Conservation (phyloP, 2,888 invertebrate species). For the Petrolisthes manimaculis region DNA sequence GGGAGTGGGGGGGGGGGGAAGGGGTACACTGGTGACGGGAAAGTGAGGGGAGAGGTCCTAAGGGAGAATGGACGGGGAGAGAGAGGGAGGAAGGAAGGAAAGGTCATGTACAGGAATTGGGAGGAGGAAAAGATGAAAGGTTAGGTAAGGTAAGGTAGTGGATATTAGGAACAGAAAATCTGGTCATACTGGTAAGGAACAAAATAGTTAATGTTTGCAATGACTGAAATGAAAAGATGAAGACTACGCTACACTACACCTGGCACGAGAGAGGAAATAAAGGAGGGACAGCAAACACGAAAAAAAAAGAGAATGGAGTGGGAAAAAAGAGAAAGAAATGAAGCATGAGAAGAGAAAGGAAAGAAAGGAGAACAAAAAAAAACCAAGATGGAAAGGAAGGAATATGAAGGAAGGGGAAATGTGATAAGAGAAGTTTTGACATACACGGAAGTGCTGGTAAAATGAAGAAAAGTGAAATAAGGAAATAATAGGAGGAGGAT, state of each 20-base stretch:
- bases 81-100: not conserved
- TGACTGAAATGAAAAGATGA: too few species aligned
- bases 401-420: not conserved
- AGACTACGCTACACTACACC: too few species aligned
- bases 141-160: not conserved
- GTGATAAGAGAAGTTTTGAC: not conserved
- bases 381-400: not conserved
- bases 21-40: not conserved
- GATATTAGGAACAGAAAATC: too few species aligned
- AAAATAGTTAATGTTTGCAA: too few species aligned
- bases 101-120: not conserved
- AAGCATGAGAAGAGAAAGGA: too few species aligned
- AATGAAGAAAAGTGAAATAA: not conserved
- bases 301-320: not conserved
- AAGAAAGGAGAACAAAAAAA: not conserved
- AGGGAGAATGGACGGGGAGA: not conserved
- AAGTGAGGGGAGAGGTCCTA: not conserved
- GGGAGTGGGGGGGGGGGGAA: not conserved
- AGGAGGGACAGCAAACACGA: not conserved
- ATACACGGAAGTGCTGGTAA: not conserved
- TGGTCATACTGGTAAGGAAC: too few species aligned
- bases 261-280: not conserved
- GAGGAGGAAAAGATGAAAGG: not conserved
- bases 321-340: not conserved
- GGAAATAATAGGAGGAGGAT: not conserved